phyloP scores from a whole-genome alignment of 2,888 invertebrate genomes.

The Parasteatoda lunata region DNA sequence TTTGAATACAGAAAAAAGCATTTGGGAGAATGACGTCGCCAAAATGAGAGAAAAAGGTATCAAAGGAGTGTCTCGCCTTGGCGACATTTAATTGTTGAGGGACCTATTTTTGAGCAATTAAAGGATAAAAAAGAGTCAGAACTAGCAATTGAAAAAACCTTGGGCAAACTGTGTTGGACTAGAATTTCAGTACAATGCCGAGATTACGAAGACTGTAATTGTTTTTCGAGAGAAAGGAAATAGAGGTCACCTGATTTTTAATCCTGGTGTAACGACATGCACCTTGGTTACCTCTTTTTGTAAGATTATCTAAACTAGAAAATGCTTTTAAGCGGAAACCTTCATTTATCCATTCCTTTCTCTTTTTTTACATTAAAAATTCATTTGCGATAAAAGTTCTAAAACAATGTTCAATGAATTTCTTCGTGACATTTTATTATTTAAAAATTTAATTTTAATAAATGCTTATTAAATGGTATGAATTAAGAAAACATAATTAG shows the following conservation, averaged over 20 bases:
- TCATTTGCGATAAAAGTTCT: no score
- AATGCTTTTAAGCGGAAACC: no score
- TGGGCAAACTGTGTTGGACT: neutral
- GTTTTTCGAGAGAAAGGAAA: constrained; percentile 19
- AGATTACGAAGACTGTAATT: constrained; percentile 42
- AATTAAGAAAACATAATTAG: no score
- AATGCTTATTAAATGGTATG: no score
- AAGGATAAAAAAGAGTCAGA: neutral
- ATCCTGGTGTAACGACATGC: constrained; percentile 23
- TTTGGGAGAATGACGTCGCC: no score
- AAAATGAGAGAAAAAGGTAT: neutral
- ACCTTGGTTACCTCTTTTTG: constrained; percentile 29
- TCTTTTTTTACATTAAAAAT: no score
- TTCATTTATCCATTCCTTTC: no score
- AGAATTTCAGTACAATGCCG: constrained; percentile 22
- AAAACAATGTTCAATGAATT: no score
- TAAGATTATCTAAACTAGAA: neutral
- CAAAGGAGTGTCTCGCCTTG: neutral
- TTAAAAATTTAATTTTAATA: no score
- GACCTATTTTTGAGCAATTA: constrained; percentile 48
- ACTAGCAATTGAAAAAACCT: no score
- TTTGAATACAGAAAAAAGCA: no score
- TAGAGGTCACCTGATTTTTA: constrained; percentile 21
- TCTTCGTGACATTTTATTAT: no score
- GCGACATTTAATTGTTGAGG: constrained; percentile 28